Evolutionary conservation across 2,797 vertebrate species (phyloP).

Genomic region (Iguana delicatissima): DNA sequence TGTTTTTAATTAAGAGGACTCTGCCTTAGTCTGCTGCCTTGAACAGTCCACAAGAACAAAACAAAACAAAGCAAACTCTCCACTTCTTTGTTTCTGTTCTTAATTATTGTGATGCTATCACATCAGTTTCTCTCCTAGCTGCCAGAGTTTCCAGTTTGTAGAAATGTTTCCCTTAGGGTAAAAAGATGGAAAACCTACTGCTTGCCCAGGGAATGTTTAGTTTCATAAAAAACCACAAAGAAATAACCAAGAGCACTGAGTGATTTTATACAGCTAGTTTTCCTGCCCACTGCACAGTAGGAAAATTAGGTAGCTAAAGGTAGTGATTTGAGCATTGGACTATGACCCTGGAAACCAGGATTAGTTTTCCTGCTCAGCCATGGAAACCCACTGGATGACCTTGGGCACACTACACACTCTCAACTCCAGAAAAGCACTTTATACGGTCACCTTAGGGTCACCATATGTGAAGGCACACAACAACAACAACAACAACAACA

Average conservation of each 20-base stretch:
- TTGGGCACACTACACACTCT: too few species aligned
- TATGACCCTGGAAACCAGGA: too few species aligned
- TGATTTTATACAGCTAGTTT: background rate
- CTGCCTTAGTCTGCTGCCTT: background rate
- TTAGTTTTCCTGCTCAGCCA: too few species aligned
- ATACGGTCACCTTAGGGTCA: too few species aligned
- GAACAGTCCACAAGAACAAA: background rate
- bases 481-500: too few species aligned
- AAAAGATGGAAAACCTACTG: background rate
- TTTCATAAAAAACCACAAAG: background rate
- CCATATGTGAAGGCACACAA: too few species aligned
- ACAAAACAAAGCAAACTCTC: too few species aligned
- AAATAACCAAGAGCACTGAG: background rate
- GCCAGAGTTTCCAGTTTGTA: background rate
- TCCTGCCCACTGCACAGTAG: background rate
- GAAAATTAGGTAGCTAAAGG: background rate
- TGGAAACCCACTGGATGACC: too few species aligned
- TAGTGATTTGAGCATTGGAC: too few species aligned
- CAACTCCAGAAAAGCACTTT: too few species aligned
- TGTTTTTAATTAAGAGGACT: background rate
- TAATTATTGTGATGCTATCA: slow-evolving; percentile 15
- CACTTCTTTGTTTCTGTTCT: slow-evolving; percentile 20
- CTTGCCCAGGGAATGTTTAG: slow-evolving; percentile 1
- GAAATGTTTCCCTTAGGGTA: background rate
- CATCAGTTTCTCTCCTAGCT: background rate